These are phyloP conservation scores for Noctua janthe DNA, from an alignment of 2,888 invertebrate species.

Conservation along the genomic window DNA sequence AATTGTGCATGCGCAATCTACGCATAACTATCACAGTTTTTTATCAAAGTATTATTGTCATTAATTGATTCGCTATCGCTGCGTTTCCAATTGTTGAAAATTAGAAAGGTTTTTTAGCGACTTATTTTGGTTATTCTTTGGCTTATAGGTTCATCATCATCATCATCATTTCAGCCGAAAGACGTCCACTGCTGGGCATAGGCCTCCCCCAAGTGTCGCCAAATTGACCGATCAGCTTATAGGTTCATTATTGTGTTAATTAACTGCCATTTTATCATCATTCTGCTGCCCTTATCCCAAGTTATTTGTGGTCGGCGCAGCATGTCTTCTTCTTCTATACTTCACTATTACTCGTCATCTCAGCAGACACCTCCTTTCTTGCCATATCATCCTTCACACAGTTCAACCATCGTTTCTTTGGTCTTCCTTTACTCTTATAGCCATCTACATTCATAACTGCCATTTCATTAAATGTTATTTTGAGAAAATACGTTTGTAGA, in stretches of 20 bases:
- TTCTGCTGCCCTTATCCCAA: no score
- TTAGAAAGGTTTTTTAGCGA: not conserved
- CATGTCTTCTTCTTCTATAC: no score
- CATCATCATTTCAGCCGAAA: no score
- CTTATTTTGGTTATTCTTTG: not conserved
- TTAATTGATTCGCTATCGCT: slow-evolving; percentile 36
- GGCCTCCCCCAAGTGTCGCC: no score
- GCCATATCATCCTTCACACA: no score
- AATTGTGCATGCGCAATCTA: slow-evolving; percentile 5
- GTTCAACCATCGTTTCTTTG: no score
- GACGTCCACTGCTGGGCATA: no score
- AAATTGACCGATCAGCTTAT: not conserved
- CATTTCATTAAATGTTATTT: slow-evolving; percentile 1
- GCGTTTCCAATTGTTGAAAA: slow-evolving; percentile 29
- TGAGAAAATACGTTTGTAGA: not conserved
- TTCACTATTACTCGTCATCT: no score
- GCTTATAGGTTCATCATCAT: not conserved
- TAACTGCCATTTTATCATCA: not conserved
- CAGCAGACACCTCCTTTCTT: no score
- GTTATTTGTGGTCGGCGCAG: no score
- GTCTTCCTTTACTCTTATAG: no score
- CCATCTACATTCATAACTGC: no score
- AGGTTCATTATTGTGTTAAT: not conserved
- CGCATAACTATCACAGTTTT: slow-evolving; percentile 19
- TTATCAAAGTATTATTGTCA: not conserved